These are phyloP conservation scores for Cosmopolites sordidus DNA, from an alignment of 2,888 invertebrate species.

Conservation along the genomic window DNA sequence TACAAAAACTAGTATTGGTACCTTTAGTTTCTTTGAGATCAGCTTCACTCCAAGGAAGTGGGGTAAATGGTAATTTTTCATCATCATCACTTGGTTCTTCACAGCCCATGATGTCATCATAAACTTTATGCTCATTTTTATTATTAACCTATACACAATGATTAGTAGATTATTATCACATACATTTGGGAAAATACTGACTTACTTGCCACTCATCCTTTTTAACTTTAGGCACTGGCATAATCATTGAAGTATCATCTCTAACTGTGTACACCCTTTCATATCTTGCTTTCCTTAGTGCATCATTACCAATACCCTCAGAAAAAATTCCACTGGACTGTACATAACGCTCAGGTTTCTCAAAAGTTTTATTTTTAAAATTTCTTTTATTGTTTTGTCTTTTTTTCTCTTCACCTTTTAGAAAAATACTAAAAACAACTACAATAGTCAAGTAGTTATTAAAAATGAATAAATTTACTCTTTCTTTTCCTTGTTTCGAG, in stretches of 20 bases:
- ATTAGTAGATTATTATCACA: background rate
- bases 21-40: conserved; percentile 31
- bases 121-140: conserved; percentile 35
- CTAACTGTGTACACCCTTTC: conserved; percentile 21
- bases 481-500: conserved; percentile 41
- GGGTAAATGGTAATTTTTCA: conserved; percentile 34
- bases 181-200: conserved; percentile 4
- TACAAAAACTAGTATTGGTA: conserved; percentile 11
- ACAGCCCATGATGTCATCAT: conserved; percentile 35
- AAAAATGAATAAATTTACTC: conserved; percentile 31
- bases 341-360: conserved; percentile 29
- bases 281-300: conserved; percentile 26
- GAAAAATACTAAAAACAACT: conserved; percentile 22
- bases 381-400: conserved; percentile 15
- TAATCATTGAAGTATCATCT: conserved; percentile 26
- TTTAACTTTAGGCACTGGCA: conserved; percentile 36
- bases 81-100: conserved; percentile 35
- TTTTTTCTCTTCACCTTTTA: conserved; percentile 27
- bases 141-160: conserved; percentile 33
- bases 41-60: conserved; percentile 31
- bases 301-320: conserved; percentile 38
- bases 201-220: conserved; percentile 36
- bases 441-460: background rate
- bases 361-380: conserved; percentile 3
- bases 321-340: conserved; percentile 44